phyloP scores from a whole-genome alignment of 2,888 invertebrate species.

The Thymelicus acteon region DNA sequence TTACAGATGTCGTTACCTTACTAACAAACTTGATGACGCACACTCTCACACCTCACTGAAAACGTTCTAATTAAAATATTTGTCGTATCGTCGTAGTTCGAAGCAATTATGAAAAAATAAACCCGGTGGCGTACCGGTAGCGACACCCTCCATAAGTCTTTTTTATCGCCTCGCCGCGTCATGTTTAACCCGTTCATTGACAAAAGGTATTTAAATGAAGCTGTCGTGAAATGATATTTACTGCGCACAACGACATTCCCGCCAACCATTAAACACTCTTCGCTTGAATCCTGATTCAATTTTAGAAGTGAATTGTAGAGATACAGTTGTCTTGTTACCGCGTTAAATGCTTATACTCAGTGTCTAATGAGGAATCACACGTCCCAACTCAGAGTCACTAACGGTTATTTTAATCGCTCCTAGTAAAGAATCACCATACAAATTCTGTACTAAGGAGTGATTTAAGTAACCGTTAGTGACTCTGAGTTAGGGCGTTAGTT shows the following conservation, averaged over 20 bases:
- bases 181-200: slow-evolving; percentile 83
- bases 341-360: background rate
- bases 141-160: slow-evolving; percentile 77
- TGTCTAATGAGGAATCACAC: too few relatives aligned
- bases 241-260: slow-evolving; percentile 71
- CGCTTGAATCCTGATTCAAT: slow-evolving; percentile 57
- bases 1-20: slow-evolving; percentile 1
- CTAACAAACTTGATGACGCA: slow-evolving; percentile 19
- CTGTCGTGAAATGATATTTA: slow-evolving; percentile 81
- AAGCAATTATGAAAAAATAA: slow-evolving; percentile 71
- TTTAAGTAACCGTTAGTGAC: too few relatives aligned
- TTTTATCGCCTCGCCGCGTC: slow-evolving; percentile 73
- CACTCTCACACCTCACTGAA: slow-evolving; percentile 33
- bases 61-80: slow-evolving; percentile 75
- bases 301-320: slow-evolving; percentile 45
- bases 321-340: background rate
- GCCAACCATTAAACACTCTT: slow-evolving; percentile 62
- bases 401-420: too few relatives aligned
- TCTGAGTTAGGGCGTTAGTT: too few relatives aligned
- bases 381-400: too few relatives aligned
- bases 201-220: slow-evolving; percentile 85
- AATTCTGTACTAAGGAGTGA: too few relatives aligned
- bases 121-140: slow-evolving; percentile 58
- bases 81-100: too few relatives aligned
- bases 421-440: too few relatives aligned